Percentiles rank a stretch among this genome's conserved stretches.
Evolutionary conservation across 1,140 invertebrate species (phyloP).

Genomic region (Stegodyphus dumicola): DNA sequence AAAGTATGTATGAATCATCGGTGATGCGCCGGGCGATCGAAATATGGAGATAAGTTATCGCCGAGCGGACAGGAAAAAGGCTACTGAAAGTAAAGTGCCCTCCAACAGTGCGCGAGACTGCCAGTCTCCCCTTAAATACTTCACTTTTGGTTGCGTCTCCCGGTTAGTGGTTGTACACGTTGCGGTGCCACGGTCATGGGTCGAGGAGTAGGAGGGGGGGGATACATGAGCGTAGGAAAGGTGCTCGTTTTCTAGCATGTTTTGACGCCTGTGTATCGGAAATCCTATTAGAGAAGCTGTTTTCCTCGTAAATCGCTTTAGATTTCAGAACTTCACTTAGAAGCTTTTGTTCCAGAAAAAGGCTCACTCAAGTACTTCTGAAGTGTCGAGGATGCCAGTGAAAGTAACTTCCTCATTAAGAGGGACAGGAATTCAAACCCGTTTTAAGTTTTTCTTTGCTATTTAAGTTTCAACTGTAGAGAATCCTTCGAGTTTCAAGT

Average conservation of each 20-base stretch:
- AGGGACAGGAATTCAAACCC: too few relatives aligned
- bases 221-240: slow-evolving; percentile 6
- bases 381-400: too few relatives aligned
- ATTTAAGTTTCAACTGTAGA: too few relatives aligned
- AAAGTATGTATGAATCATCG: too few relatives aligned
- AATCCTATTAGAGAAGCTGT: slow-evolving; percentile 24
- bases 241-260: slow-evolving; percentile 19
- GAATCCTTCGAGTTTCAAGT: too few relatives aligned
- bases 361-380: too few relatives aligned
- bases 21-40: too few relatives aligned
- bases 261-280: slow-evolving; percentile 6
- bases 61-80: too few relatives aligned
- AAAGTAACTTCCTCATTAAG: too few relatives aligned
- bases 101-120: background rate
- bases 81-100: background rate
- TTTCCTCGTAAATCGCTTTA: slow-evolving; percentile 14
- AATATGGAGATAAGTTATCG: too few relatives aligned
- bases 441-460: too few relatives aligned
- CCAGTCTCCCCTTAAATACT: slow-evolving; percentile 27
- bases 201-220: too few relatives aligned
- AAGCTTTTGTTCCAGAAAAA: background rate
- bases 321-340: slow-evolving; percentile 4
- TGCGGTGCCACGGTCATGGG: slow-evolving; percentile 26
- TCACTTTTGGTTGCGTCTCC: slow-evolving; percentile 40
- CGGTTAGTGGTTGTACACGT: slow-evolving; percentile 48